A percentile compares a stretch with the other conserved stretches of the same genome.
Conservation (phyloP, 1,140 invertebrate species). For the Delia radicum region DNA sequence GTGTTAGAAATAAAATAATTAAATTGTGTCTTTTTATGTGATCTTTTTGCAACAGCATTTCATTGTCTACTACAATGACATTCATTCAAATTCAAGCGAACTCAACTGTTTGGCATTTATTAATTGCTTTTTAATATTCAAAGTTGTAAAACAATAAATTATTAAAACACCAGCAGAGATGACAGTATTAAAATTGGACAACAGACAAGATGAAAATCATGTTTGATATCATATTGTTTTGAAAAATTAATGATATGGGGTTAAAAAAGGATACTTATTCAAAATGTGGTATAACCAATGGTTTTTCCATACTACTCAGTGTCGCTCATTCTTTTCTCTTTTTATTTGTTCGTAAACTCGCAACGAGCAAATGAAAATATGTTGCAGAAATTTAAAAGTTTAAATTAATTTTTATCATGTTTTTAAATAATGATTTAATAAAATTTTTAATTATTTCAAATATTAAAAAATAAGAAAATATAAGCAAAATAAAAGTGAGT, state of each 20-base stretch:
- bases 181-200: not conserved
- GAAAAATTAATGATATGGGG: not conserved
- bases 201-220: not conserved
- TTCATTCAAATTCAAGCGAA: not conserved
- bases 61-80: not conserved
- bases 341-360: too few relatives aligned
- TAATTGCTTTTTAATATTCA: not conserved
- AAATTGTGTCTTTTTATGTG: not conserved
- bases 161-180: not conserved
- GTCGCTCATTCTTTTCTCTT: too few relatives aligned
- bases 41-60: not conserved
- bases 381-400: too few relatives aligned
- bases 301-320: too few relatives aligned
- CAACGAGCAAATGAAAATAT: too few relatives aligned
- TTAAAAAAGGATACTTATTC: too few relatives aligned
- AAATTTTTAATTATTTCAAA: too few relatives aligned
- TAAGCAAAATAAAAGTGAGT: too few relatives aligned
- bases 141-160: not conserved
- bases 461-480: too few relatives aligned
- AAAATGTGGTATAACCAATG: too few relatives aligned
- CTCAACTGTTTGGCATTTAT: not conserved
- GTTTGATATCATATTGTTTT: not conserved
- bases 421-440: too few relatives aligned
- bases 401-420: too few relatives aligned
- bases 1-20: not conserved